Evolutionary conservation across 2,113 vertebrate genomes (phyloP).

Genomic region (Cyprinodon variegatus): DNA sequence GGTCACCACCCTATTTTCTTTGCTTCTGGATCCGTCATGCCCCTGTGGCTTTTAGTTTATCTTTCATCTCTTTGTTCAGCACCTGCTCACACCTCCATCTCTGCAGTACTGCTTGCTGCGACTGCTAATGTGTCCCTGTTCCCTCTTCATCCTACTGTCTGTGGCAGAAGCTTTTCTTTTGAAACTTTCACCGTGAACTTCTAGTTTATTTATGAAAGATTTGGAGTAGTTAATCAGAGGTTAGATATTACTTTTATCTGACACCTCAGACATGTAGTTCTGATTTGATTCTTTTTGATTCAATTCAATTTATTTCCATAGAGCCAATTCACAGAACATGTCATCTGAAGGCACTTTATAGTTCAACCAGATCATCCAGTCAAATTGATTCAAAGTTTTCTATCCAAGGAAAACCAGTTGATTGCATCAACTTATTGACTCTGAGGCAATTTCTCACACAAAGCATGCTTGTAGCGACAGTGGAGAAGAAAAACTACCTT

Average conservation of each 20-base stretch:
- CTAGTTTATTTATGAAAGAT: not conserved
- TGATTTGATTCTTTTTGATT: too few species aligned
- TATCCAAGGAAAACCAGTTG: too few species aligned
- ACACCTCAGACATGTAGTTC: too few species aligned
- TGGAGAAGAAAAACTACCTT: too few species aligned
- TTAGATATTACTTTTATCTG: not conserved
- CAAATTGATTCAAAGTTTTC: too few species aligned
- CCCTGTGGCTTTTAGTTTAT: constrained; percentile 42
- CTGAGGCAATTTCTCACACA: too few species aligned
- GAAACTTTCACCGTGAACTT: not conserved
- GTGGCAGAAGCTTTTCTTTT: not conserved
- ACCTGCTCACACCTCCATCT: constrained; percentile 60
- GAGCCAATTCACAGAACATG: too few species aligned
- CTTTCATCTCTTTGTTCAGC: constrained; percentile 63
- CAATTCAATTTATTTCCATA: too few species aligned
- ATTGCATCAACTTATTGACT: too few species aligned
- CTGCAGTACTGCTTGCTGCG: constrained; percentile 27
- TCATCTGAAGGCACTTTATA: too few species aligned
- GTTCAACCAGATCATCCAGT: too few species aligned
- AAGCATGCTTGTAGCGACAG: too few species aligned
- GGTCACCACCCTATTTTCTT: constrained; percentile 34
- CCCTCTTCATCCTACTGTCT: constrained; percentile 10
- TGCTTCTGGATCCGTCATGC: constrained; percentile 31
- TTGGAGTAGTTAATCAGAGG: not conserved
- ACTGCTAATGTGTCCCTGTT: constrained; percentile 8